Evolutionary conservation across 2,888 invertebrate species (phyloP).

Genomic region (Sclerodermus sp.): DNA sequence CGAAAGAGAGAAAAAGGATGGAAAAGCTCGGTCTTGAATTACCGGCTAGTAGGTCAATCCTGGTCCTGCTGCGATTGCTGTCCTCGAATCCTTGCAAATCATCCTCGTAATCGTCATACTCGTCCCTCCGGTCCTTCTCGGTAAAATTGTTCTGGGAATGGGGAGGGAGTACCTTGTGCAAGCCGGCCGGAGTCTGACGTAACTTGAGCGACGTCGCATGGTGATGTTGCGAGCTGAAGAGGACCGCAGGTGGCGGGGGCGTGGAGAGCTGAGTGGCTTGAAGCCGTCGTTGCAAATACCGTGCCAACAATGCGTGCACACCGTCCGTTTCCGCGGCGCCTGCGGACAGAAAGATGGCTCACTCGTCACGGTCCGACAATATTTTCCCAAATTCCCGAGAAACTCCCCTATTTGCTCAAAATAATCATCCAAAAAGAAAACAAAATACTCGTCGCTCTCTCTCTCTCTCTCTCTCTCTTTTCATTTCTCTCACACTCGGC

Average conservation of each 20-base stretch:
- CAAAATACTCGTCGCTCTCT: not conserved
- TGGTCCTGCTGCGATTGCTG: constrained; percentile 45
- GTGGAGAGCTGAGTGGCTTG: constrained; percentile 43
- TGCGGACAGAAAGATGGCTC: constrained; percentile 24
- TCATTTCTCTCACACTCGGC: not conserved
- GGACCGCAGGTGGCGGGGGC: constrained; percentile 44
- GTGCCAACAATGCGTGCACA: constrained; percentile 44
- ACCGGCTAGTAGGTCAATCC: constrained; percentile 43
- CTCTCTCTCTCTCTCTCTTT: not conserved
- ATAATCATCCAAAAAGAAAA: too few relatives aligned
- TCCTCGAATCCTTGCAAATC: constrained; percentile 47
- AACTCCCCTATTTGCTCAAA: not conserved
- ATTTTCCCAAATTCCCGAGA: constrained; percentile 18
- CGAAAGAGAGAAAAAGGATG: too few relatives aligned
- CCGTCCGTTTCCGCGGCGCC: constrained; percentile 43
- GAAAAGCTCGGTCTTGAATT: constrained; percentile 8
- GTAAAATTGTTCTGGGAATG: constrained; percentile 17
- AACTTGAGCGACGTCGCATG: constrained; percentile 16
- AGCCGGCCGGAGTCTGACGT: constrained; percentile 22
- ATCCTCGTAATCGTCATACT: constrained; percentile 46
- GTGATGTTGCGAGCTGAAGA: constrained; percentile 38
- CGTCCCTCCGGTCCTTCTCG: constrained; percentile 33
- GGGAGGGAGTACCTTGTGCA: constrained; percentile 10
- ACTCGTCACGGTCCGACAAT: constrained; percentile 34
- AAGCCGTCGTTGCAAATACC: constrained; percentile 45